Base-by-base conservation (phyloP, 2,888 invertebrate genomes). In the Polydrusus cervinus region DNA sequence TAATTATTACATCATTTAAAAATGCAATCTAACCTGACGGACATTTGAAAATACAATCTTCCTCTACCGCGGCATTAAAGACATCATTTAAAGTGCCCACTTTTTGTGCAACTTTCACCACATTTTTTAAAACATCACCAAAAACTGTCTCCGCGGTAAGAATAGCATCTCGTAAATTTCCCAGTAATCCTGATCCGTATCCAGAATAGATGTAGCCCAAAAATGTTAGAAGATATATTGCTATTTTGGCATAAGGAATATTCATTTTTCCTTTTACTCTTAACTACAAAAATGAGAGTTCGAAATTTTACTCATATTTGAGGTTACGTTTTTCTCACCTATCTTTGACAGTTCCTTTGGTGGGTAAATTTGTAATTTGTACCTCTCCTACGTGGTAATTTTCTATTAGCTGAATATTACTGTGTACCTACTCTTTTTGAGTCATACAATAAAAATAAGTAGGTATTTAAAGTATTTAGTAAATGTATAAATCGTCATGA, bases 41-140 rank as follows among this genome's bases (percentile, higher is more conserved):
- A 84, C 96, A 96, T 71, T 90, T 89, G 86, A 90, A 96, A 73
- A 93, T 85, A 82, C 96, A 96, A 72, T 93, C 91, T 85, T 96
- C 96, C 82, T 95, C 95, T 1, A 95, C 93, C 14, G 95, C 95
- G 3, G 94, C 94, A 87, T 95, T 93, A 81, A 96, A 93, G 6
- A 95, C 91, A 81, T 95, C 95, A 82, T 95, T 93, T 64, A 95
- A 89, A 13, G 92, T 92, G 81, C 91, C 91, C 81, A 96, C 93
- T 84, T 92, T 94, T 82, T 91, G 92, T 9, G 92, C 93, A 8
- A 94, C 90, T 18, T 92, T 92, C 74, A 94, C 91, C 16, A 92
- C 90, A 87, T 95, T 94, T 78, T 91, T 89, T 80, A 95, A 90
- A 80, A 94, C 90, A 85, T 95, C 94, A 11, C 94, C 93, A 84